Base-by-base conservation (phyloP, 1,140 invertebrate genomes). In the Trigoniulus corallinus region DNA sequence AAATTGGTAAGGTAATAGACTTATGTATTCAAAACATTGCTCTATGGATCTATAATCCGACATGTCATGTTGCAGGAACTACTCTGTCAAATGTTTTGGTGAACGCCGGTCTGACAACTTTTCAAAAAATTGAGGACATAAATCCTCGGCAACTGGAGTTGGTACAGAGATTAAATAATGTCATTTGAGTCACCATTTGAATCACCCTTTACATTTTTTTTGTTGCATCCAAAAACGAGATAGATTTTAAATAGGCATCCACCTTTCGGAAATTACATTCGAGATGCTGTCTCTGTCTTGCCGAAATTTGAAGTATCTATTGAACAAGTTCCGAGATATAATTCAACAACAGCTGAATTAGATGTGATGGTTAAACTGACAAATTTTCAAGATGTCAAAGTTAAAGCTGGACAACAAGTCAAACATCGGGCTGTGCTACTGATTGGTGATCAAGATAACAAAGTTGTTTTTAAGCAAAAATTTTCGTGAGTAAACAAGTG, bases 141-240 rank as follows among this genome's bases (percentile, higher is more conserved):
- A 76, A 82, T 69, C 80, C 82, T 12, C 69, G 81, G 61, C 75
- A 82, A 61, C 65, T 87, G 52, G 82, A 87, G 72, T 64, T 79
- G 66, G 80, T 50, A n/a, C 23, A 3, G 1, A n/a, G 26, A n/a
- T 13, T 37, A n/a, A 34, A 27, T 20, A 13, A 24, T 2, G 7
- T 0, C 21, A 42, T n/a, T 18, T 48, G n/a, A 10, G 21, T 21
- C 18, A 18, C n/a, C 21, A 37, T 46, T 13, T 20, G 1, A 50
- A 48, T 25, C 42, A 1, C 22, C n/a, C 21, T 41, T 21, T 49
- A 26, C 2, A 27, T 21, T 45, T 29, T 40, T 41, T 51, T 48
- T 56, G n/a, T n/a, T n/a, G n/a, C n/a, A n/a, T n/a, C n/a, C n/a
- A n/a, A n/a, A n/a, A n/a, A n/a, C 54, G 13, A 55, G 7, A 34